Conservation (phyloP, 2,888 invertebrate species). For the Morinoia aosen region DNA sequence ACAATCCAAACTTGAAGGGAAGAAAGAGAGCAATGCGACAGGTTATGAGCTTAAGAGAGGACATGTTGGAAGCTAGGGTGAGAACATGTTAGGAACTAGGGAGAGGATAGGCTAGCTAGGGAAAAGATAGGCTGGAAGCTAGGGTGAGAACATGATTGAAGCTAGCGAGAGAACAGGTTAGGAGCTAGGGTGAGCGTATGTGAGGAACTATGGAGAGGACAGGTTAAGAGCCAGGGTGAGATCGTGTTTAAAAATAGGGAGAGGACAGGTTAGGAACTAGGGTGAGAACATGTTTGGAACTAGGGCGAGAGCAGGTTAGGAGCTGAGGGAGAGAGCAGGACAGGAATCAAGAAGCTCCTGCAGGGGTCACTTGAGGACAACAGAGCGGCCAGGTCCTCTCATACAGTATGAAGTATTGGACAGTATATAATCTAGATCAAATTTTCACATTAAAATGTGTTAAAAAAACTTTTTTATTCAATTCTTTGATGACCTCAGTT, state of each 20-base stretch:
- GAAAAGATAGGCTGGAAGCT: background rate
- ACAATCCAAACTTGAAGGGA: too few species aligned
- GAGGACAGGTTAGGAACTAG: background rate
- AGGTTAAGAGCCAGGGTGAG: background rate
- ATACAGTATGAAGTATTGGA: background rate
- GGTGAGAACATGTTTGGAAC: background rate
- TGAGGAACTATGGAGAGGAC: background rate
- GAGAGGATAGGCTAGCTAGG: too few species aligned
- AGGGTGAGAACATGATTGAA: background rate
- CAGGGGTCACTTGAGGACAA: conserved; percentile 12
- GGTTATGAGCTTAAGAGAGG: too few species aligned
- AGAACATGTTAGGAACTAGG: too few species aligned
- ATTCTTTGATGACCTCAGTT: background rate
- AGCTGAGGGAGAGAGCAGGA: background rate
- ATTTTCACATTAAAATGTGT: background rate
- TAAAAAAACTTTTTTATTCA: background rate
- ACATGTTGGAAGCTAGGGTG: too few species aligned
- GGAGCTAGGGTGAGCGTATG: background rate
- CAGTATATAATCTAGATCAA: background rate
- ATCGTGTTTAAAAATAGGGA: background rate
- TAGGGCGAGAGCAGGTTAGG: background rate
- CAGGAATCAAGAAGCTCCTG: background rate
- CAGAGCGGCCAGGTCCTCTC: background rate
- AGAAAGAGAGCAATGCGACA: too few species aligned
- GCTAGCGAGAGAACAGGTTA: background rate